phyloP scores from a whole-genome alignment of 2,113 vertebrate genomes.

The Dunckerocampus dactyliophorus region DNA sequence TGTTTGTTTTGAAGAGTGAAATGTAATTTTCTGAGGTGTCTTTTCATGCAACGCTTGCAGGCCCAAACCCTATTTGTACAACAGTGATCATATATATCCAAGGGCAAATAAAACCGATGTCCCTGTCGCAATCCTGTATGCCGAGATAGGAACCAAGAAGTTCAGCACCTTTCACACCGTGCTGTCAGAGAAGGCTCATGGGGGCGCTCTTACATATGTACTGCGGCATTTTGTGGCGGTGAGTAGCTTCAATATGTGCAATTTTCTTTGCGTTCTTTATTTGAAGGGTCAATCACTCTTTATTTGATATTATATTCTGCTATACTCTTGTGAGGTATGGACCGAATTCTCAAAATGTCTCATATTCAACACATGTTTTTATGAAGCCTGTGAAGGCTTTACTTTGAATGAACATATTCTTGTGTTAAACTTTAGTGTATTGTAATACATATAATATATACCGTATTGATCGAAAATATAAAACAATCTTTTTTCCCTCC shows the following conservation, averaged over 20 bases:
- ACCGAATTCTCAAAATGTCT: background rate
- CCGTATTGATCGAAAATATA: too few species aligned
- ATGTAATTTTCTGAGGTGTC: background rate
- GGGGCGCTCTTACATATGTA: conserved; percentile 82
- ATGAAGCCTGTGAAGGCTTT: too few species aligned
- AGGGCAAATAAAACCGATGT: conserved; percentile 71
- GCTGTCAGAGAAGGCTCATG: conserved; percentile 79
- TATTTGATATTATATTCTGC: background rate
- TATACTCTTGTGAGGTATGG: background rate
- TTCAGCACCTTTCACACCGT: conserved; percentile 86
- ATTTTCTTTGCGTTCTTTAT: background rate
- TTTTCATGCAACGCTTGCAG: conserved; percentile 64
- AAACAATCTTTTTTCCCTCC: too few species aligned
- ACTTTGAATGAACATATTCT: too few species aligned
- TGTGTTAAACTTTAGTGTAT: too few species aligned
- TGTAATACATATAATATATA: too few species aligned
- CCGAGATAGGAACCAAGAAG: conserved; percentile 89
- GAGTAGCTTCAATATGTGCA: conserved; percentile 43
- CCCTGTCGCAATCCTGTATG: conserved; percentile 88
- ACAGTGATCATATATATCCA: conserved; percentile 87
- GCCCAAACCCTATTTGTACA: conserved; percentile 85
- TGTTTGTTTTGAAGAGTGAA: background rate
- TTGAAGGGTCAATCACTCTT: background rate
- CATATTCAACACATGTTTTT: too few species aligned
- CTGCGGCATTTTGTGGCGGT: conserved; percentile 91